Evolutionary conservation across 1,140 invertebrate genomes (phyloP).

Genomic region (Paraescarpia echinospica): DNA sequence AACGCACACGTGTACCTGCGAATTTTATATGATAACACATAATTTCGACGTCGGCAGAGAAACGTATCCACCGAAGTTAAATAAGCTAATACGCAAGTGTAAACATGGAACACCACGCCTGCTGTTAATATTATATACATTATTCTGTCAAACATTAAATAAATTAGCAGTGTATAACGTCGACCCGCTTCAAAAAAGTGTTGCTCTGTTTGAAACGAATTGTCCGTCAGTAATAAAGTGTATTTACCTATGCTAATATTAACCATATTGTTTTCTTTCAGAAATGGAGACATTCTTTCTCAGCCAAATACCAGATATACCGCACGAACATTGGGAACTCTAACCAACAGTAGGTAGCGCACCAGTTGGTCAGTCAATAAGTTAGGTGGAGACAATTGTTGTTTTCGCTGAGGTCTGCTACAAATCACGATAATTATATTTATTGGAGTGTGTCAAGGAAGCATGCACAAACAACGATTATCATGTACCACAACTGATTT

Average conservation of each 20-base stretch:
- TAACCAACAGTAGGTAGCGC: background rate
- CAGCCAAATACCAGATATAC: slow-evolving; percentile 14
- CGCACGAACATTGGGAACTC: background rate
- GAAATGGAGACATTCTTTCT: slow-evolving; percentile 10
- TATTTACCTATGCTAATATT: background rate
- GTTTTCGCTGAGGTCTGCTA: background rate
- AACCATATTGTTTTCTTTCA: background rate
- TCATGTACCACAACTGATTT: too few relatives aligned
- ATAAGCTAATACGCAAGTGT: too few relatives aligned
- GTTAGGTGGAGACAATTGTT: background rate
- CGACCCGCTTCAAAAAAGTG: background rate
- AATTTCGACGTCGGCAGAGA: background rate
- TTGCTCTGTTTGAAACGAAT: background rate
- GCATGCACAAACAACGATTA: too few relatives aligned
- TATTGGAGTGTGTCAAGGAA: too few relatives aligned
- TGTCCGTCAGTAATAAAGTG: background rate
- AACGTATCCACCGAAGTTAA: background rate
- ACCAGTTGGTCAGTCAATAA: background rate
- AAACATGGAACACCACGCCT: too few relatives aligned
- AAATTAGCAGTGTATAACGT: background rate
- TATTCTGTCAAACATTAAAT: background rate
- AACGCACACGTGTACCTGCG: background rate
- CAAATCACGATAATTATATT: too few relatives aligned
- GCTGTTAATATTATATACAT: too few relatives aligned
- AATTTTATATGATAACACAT: background rate